Base-by-base conservation (phyloP, 2,797 vertebrate genomes). In the Takifugu rubripes region DNA sequence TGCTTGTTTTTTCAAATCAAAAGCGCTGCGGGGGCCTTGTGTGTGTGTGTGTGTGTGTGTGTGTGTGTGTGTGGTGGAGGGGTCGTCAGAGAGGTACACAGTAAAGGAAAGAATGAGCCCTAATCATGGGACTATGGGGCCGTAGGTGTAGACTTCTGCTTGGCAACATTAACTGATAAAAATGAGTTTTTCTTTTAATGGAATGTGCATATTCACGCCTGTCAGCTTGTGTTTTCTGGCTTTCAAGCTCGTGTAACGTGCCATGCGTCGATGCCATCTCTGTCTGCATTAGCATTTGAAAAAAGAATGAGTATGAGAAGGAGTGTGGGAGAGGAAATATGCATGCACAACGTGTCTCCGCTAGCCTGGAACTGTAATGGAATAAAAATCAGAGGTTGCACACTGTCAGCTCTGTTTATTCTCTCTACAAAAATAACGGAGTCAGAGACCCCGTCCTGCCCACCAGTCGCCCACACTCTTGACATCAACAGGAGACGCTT, bases 1-100 rank as follows among this genome's bases (percentile, higher is more conserved):
- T 29, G 31, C 64, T 68, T 66, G 70, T 81, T 80, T 72, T 72
- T 77, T 66, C 52, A 68, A 62, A 66, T 77, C 70, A 53, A 48
- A 21, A 64, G 74, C 56, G 67, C 70, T 71, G 77, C 64, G 72
- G 82, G 69, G 77, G 77, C 64, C 21, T 21, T 48, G 27, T 29
- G 27, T 29, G 27, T 29, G 27, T 29, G 27, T 29, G 27, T 29
- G 27, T 48, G 27, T 29, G 27, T 29, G 27, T 29, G 27, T 29
- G 27, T 29, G 27, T 29, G 27, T 29, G 27, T 29, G 27, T 29
- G 27, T 29, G 57, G 74, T 54, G 76, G 74, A 75, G 31, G 31
- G 31, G 31, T 29, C 75, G 66, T 21, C 49, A 51, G 59, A 46
- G 54, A 6, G 2, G 3, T 43, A 58, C 64, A 57, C 64, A 72